phyloP scores from a whole-genome alignment of 2,113 vertebrate genomes.

The Thinocorus orbignyianus region DNA sequence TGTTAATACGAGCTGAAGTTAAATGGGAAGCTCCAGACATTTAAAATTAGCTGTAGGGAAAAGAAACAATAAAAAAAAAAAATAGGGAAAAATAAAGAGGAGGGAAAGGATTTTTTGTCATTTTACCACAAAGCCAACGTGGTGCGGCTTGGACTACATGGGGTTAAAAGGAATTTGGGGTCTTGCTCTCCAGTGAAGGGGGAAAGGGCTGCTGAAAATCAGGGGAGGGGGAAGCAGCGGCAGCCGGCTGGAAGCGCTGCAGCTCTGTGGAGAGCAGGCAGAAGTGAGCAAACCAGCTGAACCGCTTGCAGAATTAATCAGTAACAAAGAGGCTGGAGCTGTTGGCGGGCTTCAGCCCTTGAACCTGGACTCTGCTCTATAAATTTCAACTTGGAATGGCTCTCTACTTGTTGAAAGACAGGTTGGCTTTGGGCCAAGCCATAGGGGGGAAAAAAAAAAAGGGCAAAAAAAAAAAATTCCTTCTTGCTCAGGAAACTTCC shows the following conservation, averaged over 20 bases:
- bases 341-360: constrained; percentile 76
- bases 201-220: not conserved
- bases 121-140: not conserved
- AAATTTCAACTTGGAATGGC: constrained; percentile 76
- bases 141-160: not conserved
- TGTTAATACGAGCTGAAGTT: not conserved
- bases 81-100: accelerated
- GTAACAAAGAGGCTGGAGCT: constrained; percentile 72
- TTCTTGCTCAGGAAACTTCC: constrained; percentile 68
- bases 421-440: constrained; percentile 66
- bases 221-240: not conserved
- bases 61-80: not conserved
- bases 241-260: constrained; percentile 15
- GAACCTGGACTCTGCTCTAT: constrained; percentile 82
- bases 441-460: not conserved
- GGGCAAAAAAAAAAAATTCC: not conserved
- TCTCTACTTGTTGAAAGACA: constrained; percentile 73
- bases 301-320: constrained; percentile 73
- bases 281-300: constrained; percentile 68
- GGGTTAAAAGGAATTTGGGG: constrained; percentile 28
- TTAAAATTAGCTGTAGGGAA: not conserved
- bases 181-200: not conserved
- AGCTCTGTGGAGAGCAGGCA: not conserved
- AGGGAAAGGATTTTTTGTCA: not conserved
- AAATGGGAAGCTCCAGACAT: constrained; percentile 24